Evolutionary conservation across 2,888 invertebrate genomes (phyloP).

Genomic region (Patella pellucida): DNA sequence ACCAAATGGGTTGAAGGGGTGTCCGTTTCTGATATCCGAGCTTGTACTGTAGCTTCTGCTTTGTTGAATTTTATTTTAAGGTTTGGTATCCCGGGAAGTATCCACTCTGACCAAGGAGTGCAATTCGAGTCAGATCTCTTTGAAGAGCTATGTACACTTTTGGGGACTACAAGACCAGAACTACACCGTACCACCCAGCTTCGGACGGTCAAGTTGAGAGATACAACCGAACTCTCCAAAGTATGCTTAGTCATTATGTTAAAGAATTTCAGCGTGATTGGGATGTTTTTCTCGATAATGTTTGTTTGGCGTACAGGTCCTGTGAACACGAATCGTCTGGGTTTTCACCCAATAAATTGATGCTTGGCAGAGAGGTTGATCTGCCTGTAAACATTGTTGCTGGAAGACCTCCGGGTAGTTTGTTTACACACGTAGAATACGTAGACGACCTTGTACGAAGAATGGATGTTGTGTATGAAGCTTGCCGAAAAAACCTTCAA

Average conservation of each 20-base stretch:
- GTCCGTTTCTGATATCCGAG: too few species aligned
- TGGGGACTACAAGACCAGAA: too few species aligned
- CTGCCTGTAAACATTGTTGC: not conserved
- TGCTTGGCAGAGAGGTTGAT: not conserved
- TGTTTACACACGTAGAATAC: not conserved
- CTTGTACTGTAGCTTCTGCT: too few species aligned
- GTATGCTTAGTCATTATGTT: not conserved
- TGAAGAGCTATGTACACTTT: too few species aligned
- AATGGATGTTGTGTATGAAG: not conserved
- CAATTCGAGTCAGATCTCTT: too few species aligned
- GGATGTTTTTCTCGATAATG: not conserved
- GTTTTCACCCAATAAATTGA: not conserved
- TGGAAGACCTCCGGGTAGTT: conserved; percentile 5
- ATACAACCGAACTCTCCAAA: not conserved
- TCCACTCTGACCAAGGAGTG: too few species aligned
- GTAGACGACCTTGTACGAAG: not conserved
- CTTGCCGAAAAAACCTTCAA: not conserved
- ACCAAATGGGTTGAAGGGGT: too few species aligned
- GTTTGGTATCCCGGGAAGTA: too few species aligned
- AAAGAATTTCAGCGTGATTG: too few species aligned
- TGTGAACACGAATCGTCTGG: not conserved
- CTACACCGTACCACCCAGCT: not conserved
- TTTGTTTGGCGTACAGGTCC: not conserved
- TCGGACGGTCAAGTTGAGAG: not conserved
- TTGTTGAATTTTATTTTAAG: too few species aligned